Base-by-base conservation (phyloP, 2,888 invertebrate species). In the Bedellia somnulentella region DNA sequence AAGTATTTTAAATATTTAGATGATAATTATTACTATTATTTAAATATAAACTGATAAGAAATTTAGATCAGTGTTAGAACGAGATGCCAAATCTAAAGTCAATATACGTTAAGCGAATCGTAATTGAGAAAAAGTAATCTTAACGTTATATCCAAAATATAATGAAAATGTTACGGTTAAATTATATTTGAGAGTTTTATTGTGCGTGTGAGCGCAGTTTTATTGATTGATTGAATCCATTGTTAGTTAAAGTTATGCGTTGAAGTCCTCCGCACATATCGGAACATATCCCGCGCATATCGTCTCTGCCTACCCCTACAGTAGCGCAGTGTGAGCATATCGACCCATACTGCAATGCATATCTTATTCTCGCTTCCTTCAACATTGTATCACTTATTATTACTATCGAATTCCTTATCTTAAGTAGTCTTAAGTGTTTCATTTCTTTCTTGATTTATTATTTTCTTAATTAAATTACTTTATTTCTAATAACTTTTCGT, bases 21-120 rank as follows among this genome's bases (percentile, higher is more conserved):
- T 68, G 62, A 61, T 71, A 60, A 54, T 56, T 49, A 21, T 66
- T 64, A 57, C 29, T 61, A 57, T 62, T 62, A 68, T 62, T 51
- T 59, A 6, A 56, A 51, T 50, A 43, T n/a, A n/a, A n/a, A n/a
- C n/a, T n/a, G n/a, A n/a, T 43, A 45, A 56, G 57, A 52, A 57
- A 51, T 62, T 60, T 68, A 68, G 70, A 66, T 73, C 71, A 63
- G 68, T 73, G 73, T 75, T 75, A 75, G 73, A 59, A 67, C 59
- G 70, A 75, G 73, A 70, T 81, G 81, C 81, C 81, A 82, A 82
- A 81, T 80, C 71, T 68, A 77, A 80, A 81, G 81, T 81, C 81
- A 81, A 81, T 81, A 81, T 80, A 67, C 66, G 64, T 76, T 79
- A 79, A 77, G 79, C 78, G 78, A 77, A 78, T 57, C 52, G 53